Percentiles rank a stretch among this genome's conserved stretches.
These are phyloP conservation scores for Heliangelus exortis DNA, from an alignment of 2,797 vertebrate genomes.

Conservation along the genomic window DNA sequence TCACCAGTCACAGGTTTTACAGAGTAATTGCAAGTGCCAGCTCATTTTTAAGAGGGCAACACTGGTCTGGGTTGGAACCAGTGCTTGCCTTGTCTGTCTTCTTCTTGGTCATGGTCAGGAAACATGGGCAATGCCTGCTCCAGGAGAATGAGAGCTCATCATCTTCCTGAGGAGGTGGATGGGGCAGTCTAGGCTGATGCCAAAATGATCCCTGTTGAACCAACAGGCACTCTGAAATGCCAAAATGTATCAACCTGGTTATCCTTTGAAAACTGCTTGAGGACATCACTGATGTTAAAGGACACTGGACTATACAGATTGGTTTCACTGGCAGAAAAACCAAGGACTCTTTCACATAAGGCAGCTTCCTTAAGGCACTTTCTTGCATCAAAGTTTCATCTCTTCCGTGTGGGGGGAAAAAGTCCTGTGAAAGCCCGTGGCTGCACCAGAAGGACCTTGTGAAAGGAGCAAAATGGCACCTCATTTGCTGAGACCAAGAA, in stretches of 20 bases:
- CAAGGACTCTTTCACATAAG: fast-evolving
- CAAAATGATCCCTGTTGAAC: background rate
- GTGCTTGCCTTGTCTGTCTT: background rate
- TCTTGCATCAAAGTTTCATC: background rate
- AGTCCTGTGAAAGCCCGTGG: background rate
- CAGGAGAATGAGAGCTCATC: background rate
- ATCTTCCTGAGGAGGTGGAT: background rate
- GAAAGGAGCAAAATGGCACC: background rate
- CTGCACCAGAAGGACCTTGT: background rate
- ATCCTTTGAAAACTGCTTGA: background rate
- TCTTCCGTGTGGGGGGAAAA: background rate
- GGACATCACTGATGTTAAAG: background rate
- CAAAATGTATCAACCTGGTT: background rate
- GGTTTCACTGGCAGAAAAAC: background rate
- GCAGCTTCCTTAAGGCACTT: background rate
- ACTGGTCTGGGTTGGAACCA: background rate
- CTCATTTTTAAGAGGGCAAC: background rate
- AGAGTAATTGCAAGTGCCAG: background rate
- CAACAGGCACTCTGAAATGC: background rate
- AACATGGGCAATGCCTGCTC: background rate
- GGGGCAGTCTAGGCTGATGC: background rate
- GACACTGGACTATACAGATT: background rate
- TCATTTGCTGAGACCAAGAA: background rate
- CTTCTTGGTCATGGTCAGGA: background rate
- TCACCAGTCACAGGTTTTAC: background rate